phyloP scores from a whole-genome alignment of 2,797 vertebrate species.

The Stomatorhinus walkeri region DNA sequence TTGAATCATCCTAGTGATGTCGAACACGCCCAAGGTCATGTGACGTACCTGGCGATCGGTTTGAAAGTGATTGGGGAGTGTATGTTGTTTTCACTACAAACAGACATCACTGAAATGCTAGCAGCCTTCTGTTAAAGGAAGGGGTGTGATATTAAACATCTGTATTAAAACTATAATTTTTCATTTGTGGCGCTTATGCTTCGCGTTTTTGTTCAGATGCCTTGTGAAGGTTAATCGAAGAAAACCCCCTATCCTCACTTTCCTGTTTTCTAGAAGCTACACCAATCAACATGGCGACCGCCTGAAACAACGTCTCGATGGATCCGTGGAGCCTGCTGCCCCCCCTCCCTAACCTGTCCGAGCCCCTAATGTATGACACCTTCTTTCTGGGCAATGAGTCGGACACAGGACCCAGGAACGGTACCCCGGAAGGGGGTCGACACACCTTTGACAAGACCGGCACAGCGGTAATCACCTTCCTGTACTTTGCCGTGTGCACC shows the following conservation, averaged over 20 bases:
- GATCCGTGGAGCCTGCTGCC: constrained; percentile 59
- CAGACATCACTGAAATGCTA: not conserved
- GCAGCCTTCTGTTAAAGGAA: not conserved
- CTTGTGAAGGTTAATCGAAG: not conserved
- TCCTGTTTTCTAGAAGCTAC: not conserved
- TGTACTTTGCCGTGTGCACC: constrained; percentile 87
- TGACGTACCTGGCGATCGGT: not conserved
- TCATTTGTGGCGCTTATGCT: not conserved
- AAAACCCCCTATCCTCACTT: not conserved
- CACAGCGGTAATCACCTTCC: constrained; percentile 82
- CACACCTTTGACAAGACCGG: constrained; percentile 69
- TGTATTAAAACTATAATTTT: not conserved
- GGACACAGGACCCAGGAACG: constrained; percentile 35
- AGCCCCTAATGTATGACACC: constrained; percentile 55
- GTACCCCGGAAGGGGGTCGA: constrained; percentile 56
- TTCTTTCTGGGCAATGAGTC: constrained; percentile 58
- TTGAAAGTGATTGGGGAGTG: not conserved
- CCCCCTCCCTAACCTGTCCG: constrained; percentile 54
- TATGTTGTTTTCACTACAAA: not conserved
- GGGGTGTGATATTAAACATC: not conserved
- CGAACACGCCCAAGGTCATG: not conserved
- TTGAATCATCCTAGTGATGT: not conserved
- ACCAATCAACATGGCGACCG: not conserved
- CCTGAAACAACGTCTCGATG: constrained; percentile 32
- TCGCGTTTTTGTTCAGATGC: not conserved